Conservation (phyloP, 2,797 vertebrate species). For the Cryptoprocta ferox region DNA sequence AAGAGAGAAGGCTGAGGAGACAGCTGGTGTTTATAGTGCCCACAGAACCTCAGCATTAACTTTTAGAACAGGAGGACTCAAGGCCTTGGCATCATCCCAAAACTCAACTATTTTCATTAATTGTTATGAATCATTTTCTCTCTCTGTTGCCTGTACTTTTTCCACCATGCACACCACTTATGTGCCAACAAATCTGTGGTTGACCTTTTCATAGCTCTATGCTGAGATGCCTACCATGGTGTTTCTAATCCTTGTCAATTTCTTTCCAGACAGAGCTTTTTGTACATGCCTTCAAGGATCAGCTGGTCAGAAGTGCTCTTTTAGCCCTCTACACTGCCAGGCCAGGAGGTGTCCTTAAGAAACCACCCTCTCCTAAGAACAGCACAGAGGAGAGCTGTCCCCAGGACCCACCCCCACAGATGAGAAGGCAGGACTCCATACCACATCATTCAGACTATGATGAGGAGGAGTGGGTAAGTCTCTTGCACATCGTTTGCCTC, state of each 20-base stretch:
- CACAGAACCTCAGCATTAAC: conserved; percentile 47
- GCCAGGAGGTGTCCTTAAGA: conserved; percentile 93
- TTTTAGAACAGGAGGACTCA: conserved; percentile 36
- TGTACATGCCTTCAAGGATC: conserved; percentile 97
- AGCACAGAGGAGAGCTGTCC: conserved; percentile 83
- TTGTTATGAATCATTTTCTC: conserved; percentile 58
- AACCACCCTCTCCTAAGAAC: conserved; percentile 87
- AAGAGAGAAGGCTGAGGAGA: conserved; percentile 35
- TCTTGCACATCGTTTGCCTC: background rate
- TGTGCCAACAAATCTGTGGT: background rate
- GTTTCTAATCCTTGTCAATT: conserved; percentile 60
- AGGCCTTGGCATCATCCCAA: conserved; percentile 29
- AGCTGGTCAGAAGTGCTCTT: conserved; percentile 96
- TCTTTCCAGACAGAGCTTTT: conserved; percentile 94
- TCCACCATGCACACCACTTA: background rate
- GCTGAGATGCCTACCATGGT: background rate
- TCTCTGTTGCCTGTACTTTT: background rate
- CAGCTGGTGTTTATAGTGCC: conserved; percentile 53
- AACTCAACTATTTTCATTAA: conserved; percentile 44
- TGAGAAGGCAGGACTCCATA: conserved; percentile 93
- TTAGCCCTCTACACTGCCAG: conserved; percentile 94
- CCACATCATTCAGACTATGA: conserved; percentile 97
- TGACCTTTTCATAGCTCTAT: background rate
- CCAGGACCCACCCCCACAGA: conserved; percentile 80
- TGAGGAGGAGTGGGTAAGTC: conserved; percentile 97